A percentile compares a stretch with the other conserved stretches of the same genome.
Conservation (phyloP, 1,140 invertebrate genomes). For the Prorops nasuta region DNA sequence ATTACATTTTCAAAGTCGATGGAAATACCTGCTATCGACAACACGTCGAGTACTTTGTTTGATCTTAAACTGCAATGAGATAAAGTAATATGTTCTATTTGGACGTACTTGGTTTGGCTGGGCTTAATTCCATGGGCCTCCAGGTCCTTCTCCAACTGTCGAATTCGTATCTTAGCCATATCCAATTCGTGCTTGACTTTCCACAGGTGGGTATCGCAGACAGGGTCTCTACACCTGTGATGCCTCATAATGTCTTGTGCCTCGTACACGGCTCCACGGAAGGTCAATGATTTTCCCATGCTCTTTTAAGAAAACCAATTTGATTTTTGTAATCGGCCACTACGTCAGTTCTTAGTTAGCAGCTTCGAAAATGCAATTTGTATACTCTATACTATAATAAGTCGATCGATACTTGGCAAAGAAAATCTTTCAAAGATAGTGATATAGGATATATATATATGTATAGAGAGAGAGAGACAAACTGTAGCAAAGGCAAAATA, state of each 20-base stretch:
- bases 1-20: too few species aligned
- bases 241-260: constrained; percentile 67
- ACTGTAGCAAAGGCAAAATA: too few species aligned
- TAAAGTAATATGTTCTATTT: too few species aligned
- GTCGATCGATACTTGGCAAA: too few species aligned
- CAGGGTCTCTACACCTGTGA: constrained; percentile 73
- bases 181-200: constrained; percentile 87
- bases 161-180: constrained; percentile 76
- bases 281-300: constrained; percentile 79
- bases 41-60: too few species aligned
- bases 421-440: too few species aligned
- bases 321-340: background rate
- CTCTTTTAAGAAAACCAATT: constrained; percentile 28
- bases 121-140: constrained; percentile 77
- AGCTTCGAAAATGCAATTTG: too few species aligned
- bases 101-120: constrained; percentile 62
- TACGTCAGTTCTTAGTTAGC: background rate
- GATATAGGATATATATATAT: too few species aligned
- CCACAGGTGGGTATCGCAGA: constrained; percentile 82
- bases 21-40: too few species aligned
- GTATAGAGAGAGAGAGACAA: too few species aligned
- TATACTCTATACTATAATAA: too few species aligned
- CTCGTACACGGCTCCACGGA: constrained; percentile 85
- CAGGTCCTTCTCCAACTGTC: constrained; percentile 81
- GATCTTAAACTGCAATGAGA: too few species aligned